Base-by-base conservation (phyloP, 2,797 vertebrate species). In the Acipenser transmontanus region DNA sequence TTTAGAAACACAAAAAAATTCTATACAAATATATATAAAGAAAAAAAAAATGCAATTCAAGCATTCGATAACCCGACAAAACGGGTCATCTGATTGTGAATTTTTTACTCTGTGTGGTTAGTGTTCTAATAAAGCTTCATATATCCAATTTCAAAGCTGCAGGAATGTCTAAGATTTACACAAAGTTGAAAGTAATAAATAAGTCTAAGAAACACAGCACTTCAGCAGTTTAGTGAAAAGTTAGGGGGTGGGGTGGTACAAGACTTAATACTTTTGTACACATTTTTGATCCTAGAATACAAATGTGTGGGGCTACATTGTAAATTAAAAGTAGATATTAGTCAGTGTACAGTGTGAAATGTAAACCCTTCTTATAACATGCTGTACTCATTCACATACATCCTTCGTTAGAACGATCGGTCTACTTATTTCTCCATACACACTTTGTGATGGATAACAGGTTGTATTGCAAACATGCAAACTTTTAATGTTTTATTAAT, bases 121-220 rank as follows among this genome's bases (percentile, higher is more conserved):
- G 62, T 76, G 73, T 69, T 65, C 65, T 66, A 68, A 70, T 63
- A 67, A 70, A 12, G 74, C 81, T 72, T 61, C 61, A 47, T 20
- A 17, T 66, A 34, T 71, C 72, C 72, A 69, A 71, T 77, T 82
- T 68, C 71, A 61, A 73, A 68, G 73, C 34, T 68, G 72, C 74
- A 87, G 88, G 86, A 89, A 91, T 90, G 88, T 87, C 83, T 82
- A 74, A 86, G 84, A 85, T 82, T 85, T 85, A 13, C 7, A 13
- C 14, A 7, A 57, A 57, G 54, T 57, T 57, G 54, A 57, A 66
- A 78, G 73, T 73, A 78, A 78, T 80, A 78, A 81, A 78, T 80
- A 82, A 71, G 72, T 72, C 67, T 70, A 52, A 82, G 75, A 71
- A 82, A 68, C 70, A 7, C 63, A 68, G 62, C n/a, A 62, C 63